phyloP scores from a whole-genome alignment of 1,140 invertebrate species.

The Caenorhabditis briggsae region DNA sequence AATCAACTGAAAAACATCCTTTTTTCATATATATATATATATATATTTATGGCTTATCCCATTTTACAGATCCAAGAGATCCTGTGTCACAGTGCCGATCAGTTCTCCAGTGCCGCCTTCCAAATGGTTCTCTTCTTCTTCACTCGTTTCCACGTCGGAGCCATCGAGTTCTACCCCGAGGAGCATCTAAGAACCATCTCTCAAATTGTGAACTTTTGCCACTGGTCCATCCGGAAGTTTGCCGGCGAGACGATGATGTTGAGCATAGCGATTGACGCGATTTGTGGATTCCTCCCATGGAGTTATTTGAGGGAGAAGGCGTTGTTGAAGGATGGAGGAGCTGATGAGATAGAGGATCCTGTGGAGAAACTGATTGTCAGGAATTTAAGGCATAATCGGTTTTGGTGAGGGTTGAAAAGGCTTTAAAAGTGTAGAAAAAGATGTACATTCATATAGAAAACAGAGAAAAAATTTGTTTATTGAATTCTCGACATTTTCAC shows the following conservation, averaged over 20 bases:
- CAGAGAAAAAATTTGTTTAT: not conserved
- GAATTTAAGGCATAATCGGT: constrained; percentile 28
- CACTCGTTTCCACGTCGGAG: constrained; percentile 29
- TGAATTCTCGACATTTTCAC: too few relatives aligned
- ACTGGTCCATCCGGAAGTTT: constrained; percentile 23
- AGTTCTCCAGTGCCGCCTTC: not conserved
- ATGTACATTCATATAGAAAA: not conserved
- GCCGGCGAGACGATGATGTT: constrained; percentile 7
- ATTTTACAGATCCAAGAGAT: not conserved
- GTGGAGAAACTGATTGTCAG: not conserved
- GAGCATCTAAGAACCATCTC: not conserved
- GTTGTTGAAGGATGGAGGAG: not conserved
- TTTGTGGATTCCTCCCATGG: constrained; percentile 20
- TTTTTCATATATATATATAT: too few relatives aligned
- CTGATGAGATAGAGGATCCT: not conserved
- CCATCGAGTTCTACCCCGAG: not conserved
- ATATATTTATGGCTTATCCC: too few relatives aligned
- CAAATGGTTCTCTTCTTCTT: constrained; percentile 37
- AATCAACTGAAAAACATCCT: too few relatives aligned
- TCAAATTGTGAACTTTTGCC: constrained; percentile 18
- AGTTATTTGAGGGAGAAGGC: not conserved
- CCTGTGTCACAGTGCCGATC: not conserved
- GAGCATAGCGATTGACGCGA: not conserved
- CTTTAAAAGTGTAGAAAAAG: not conserved
- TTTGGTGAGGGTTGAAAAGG: not conserved